A percentile compares a stretch with the other conserved stretches of the same genome.
Evolutionary conservation across 2,888 invertebrate genomes (phyloP).

Genomic region (Allophyes oxyacanthae): DNA sequence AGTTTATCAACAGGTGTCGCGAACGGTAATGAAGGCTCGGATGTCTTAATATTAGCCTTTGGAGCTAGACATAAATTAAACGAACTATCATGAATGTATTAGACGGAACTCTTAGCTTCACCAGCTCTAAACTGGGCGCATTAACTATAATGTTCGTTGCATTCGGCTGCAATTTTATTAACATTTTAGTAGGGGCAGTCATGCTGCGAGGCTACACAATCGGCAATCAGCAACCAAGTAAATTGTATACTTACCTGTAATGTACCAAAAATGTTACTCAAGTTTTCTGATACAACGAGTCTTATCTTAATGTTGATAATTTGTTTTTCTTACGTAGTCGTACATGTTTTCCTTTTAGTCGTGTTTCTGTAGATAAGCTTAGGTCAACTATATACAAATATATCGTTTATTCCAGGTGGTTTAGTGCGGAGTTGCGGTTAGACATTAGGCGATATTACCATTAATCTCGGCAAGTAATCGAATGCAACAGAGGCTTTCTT

Average conservation of each 20-base stretch:
- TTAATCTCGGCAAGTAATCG: constrained; percentile 62
- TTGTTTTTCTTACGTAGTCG: constrained; percentile 23
- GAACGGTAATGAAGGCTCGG: constrained; percentile 66
- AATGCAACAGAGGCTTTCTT: constrained; percentile 61
- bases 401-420: constrained; percentile 40
- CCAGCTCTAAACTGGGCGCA: constrained; percentile 66
- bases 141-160: constrained; percentile 71
- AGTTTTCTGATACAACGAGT: constrained; percentile 31
- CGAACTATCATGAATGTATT: constrained; percentile 70
- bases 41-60: constrained; percentile 76
- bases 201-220: constrained; percentile 68
- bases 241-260: constrained; percentile 63
- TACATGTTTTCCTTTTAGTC: constrained; percentile 27
- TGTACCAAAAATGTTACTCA: constrained; percentile 48
- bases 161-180: constrained; percentile 78
- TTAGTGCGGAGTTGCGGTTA: constrained; percentile 36
- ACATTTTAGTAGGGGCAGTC: constrained; percentile 74
- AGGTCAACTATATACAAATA: constrained; percentile 25
- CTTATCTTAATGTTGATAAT: constrained; percentile 44
- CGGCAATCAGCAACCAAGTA: constrained; percentile 69
- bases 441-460: constrained; percentile 64
- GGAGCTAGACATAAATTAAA: constrained; percentile 73
- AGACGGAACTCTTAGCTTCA: constrained; percentile 65
- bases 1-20: constrained; percentile 66
- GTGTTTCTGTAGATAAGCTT: constrained; percentile 29